These are phyloP conservation scores for Casuarius casuarius DNA, from an alignment of 2,113 vertebrate species.

Conservation along the genomic window DNA sequence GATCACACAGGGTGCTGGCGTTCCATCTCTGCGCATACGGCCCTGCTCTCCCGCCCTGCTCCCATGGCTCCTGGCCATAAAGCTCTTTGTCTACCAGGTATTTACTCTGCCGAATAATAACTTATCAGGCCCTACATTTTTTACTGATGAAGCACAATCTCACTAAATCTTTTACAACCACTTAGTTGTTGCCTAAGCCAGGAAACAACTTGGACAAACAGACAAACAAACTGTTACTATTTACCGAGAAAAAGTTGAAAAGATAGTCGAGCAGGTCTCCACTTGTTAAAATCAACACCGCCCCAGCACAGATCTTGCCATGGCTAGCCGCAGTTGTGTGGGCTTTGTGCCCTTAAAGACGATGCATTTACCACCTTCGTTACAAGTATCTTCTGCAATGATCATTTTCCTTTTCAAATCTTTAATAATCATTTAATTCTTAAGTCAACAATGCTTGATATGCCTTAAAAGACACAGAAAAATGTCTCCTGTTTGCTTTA, in stretches of 20 bases:
- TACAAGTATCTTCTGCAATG: neutral
- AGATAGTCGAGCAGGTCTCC: constrained; percentile 70
- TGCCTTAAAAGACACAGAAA: neutral
- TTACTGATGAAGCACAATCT: neutral
- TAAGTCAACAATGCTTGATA: no score
- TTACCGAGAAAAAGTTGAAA: constrained; percentile 61
- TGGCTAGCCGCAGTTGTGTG: neutral
- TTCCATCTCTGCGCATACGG: neutral
- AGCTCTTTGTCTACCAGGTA: constrained; percentile 13
- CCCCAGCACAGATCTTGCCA: neutral
- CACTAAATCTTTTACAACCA: constrained; percentile 30
- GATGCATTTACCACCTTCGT: neutral
- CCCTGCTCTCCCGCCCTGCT: neutral
- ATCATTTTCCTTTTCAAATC: neutral
- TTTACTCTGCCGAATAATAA: constrained; percentile 25
- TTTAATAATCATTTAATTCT: neutral
- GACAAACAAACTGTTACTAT: constrained; percentile 77
- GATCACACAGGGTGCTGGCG: neutral
- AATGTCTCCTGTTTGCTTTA: neutral
- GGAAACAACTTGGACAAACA: constrained; percentile 38
- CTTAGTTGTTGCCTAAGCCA: neutral
- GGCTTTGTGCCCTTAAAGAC: neutral
- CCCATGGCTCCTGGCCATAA: neutral
- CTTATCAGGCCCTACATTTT: neutral
- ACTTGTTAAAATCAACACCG: constrained; percentile 64